Evolutionary conservation across 2,888 invertebrate species (phyloP).

Genomic region (Drosophila subsilvestris): DNA sequence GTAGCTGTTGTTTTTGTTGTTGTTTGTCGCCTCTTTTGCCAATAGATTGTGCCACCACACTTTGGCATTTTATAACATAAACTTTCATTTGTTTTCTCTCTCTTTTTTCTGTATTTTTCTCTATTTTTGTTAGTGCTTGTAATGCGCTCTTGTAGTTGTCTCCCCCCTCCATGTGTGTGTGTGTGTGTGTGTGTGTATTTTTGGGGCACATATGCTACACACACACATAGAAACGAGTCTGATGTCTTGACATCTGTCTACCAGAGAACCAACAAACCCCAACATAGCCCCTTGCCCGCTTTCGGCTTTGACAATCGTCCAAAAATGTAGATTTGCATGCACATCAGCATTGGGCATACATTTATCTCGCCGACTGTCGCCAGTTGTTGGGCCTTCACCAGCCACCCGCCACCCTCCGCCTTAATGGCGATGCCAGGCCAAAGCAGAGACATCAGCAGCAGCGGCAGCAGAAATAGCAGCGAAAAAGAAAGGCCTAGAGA

Average conservation of each 20-base stretch:
- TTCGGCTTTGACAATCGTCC: slow-evolving; percentile 53
- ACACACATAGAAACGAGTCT: slow-evolving; percentile 49
- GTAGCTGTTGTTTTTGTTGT: slow-evolving; percentile 21
- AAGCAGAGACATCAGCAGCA: background rate
- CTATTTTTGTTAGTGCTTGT: slow-evolving; percentile 53
- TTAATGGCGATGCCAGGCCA: slow-evolving; percentile 21
- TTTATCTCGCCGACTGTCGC: slow-evolving; percentile 66
- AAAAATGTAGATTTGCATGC: slow-evolving; percentile 77
- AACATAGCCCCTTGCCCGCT: slow-evolving; percentile 8
- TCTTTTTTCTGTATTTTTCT: slow-evolving; percentile 33
- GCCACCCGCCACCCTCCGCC: background rate
- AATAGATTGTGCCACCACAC: slow-evolving; percentile 75
- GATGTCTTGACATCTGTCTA: slow-evolving; percentile 78
- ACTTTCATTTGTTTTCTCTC: slow-evolving; percentile 78
- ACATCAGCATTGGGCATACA: slow-evolving; percentile 74
- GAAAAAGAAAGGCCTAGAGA: background rate
- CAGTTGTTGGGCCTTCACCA: slow-evolving; percentile 35
- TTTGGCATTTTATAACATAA: slow-evolving; percentile 81
- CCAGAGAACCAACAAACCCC: slow-evolving; percentile 23
- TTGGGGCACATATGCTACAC: slow-evolving; percentile 59
- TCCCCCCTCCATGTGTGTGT: slow-evolving; percentile 12
- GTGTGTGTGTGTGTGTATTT: slow-evolving; percentile 10
- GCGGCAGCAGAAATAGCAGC: background rate
- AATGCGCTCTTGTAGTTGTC: slow-evolving; percentile 64
- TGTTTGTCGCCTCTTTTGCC: slow-evolving; percentile 37